Percentiles rank a stretch among this genome's conserved stretches.
Conservation (phyloP, 1,140 invertebrate species). For the Teleogryllus occipitalis region DNA sequence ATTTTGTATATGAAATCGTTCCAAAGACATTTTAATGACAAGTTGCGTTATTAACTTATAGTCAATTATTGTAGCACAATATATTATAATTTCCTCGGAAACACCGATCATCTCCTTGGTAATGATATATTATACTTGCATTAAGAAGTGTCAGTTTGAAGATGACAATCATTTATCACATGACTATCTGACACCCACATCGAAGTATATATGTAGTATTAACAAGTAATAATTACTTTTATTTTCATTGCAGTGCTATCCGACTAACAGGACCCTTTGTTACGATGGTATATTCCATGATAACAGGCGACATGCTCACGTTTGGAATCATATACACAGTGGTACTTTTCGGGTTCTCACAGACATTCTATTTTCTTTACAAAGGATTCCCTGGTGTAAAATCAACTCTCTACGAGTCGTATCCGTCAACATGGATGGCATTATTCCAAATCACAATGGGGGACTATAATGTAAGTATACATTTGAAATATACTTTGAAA, state of each 20-base stretch:
- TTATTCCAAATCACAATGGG: conserved; percentile 96
- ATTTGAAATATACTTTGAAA: too few species aligned
- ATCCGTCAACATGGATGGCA: conserved; percentile 91
- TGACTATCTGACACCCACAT: too few species aligned
- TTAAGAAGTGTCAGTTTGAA: not conserved
- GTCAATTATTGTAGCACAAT: too few species aligned
- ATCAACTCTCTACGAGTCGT: conserved; percentile 70
- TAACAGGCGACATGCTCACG: conserved; percentile 93
- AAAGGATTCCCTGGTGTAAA: conserved; percentile 79
- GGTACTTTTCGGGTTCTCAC: conserved; percentile 88
- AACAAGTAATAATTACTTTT: not conserved
- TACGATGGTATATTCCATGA: conserved; percentile 98
- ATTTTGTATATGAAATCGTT: too few species aligned
- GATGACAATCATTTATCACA: too few species aligned
- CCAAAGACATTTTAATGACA: too few species aligned
- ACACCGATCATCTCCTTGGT: not conserved
- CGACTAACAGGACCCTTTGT: conserved; percentile 93
- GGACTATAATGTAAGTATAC: conserved; percentile 83
- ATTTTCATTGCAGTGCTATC: conserved; percentile 62
- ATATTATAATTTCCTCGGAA: not conserved
- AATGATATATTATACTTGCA: not conserved
- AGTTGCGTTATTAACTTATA: too few species aligned
- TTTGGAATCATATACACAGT: conserved; percentile 95
- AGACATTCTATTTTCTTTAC: conserved; percentile 94
- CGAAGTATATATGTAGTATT: too few species aligned